These are phyloP conservation scores for Drosophila melanogaster DNA, from an alignment of 1,140 invertebrate genomes.

Conservation along the genomic window DNA sequence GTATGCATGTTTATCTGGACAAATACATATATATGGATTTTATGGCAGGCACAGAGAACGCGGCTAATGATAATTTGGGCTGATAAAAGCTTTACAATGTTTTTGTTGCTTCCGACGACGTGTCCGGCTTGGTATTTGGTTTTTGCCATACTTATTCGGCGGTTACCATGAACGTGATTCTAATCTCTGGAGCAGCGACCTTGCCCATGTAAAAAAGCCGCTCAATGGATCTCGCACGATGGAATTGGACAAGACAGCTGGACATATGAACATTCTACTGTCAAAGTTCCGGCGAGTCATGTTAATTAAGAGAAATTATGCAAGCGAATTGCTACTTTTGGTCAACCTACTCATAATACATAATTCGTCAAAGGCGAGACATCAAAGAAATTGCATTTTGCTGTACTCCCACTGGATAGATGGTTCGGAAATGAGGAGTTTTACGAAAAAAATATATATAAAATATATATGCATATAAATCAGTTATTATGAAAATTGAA, in stretches of 20 bases:
- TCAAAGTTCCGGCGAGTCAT: conserved; percentile 32
- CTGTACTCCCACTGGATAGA: conserved; percentile 42
- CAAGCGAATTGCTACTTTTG: conserved; percentile 30
- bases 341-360: conserved; percentile 20
- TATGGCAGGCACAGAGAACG: conserved; percentile 38
- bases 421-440: conserved; percentile 31
- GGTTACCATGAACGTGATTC: conserved; percentile 54
- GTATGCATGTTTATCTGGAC: conserved; percentile 8
- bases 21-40: conserved; percentile 21
- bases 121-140: conserved; percentile 42
- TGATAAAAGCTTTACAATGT: conserved; percentile 78
- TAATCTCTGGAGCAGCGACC: conserved; percentile 49
- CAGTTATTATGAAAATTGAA: conserved; percentile 55
- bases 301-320: conserved; percentile 55
- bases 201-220: conserved; percentile 23
- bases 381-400: conserved; percentile 69
- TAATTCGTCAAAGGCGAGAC: conserved; percentile 46
- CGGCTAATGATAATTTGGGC: conserved; percentile 63
- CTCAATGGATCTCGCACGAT: conserved; percentile 15
- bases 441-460: conserved; percentile 46
- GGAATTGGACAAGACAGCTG: conserved; percentile 21
- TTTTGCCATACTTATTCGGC: conserved; percentile 20
- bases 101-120: conserved; percentile 45
- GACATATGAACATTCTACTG: conserved; percentile 29
- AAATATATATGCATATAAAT: conserved; percentile 30